A percentile compares a stretch with the other conserved stretches of the same genome.
Conservation (phyloP, 2,888 invertebrate species). For the Cordilura impudica region DNA sequence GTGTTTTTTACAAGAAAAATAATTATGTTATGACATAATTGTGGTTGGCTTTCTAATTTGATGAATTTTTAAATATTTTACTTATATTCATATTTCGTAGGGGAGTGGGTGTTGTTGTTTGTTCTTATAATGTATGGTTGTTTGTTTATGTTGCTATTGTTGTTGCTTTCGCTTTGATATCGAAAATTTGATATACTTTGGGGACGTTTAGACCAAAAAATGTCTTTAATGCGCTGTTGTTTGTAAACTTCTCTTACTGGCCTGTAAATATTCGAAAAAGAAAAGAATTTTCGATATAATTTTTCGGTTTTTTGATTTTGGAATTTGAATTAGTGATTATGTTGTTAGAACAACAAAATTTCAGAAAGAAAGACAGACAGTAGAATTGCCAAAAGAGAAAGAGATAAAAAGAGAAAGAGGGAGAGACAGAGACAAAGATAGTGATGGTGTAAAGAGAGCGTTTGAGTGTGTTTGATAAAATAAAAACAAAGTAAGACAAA, state of each 20-base stretch:
- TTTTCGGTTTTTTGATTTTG: constrained; percentile 16
- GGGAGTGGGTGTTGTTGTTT: constrained; percentile 49
- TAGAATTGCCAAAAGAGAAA: constrained; percentile 22
- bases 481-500: not conserved
- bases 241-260: constrained; percentile 58
- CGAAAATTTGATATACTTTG: not conserved
- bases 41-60: not conserved
- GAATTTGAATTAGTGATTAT: not conserved
- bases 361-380: constrained; percentile 45
- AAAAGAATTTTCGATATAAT: constrained; percentile 57
- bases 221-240: constrained; percentile 44
- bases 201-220: not conserved
- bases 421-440: constrained; percentile 1
- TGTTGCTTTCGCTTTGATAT: constrained; percentile 10
- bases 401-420: constrained; percentile 18
- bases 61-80: not conserved
- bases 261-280: constrained; percentile 60
- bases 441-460: constrained; percentile 9
- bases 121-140: not conserved
- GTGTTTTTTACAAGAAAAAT: not conserved
- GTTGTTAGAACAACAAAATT: constrained; percentile 20
- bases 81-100: constrained; percentile 11
- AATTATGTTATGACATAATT: not conserved
- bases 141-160: not conserved
- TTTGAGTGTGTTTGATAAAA: not conserved